phyloP scores from a whole-genome alignment of 2,888 invertebrate genomes.

The Clunio marinus region DNA sequence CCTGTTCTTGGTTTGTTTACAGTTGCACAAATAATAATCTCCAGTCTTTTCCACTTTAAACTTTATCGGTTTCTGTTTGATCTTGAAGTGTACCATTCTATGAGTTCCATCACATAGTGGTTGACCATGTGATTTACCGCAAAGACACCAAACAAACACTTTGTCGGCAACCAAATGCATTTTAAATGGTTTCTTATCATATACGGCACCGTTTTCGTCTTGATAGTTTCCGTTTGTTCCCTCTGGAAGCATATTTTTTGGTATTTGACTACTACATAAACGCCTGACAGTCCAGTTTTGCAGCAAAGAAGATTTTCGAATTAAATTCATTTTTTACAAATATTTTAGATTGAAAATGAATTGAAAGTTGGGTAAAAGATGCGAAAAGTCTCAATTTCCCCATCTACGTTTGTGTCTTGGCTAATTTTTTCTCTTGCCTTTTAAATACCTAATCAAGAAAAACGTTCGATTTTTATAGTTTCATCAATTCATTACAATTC shows the following conservation, averaged over 20 bases:
- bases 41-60: constrained; percentile 83
- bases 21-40: constrained; percentile 96
- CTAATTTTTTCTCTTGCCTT: too few relatives aligned
- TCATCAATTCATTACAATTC: too few relatives aligned
- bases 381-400: too few relatives aligned
- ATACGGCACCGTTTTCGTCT: constrained; percentile 67
- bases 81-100: constrained; percentile 67
- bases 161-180: constrained; percentile 67
- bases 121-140: constrained; percentile 87
- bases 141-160: constrained; percentile 86
- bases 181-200: constrained; percentile 87
- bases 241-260: constrained; percentile 61
- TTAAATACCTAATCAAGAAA: too few relatives aligned
- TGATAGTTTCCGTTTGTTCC: constrained; percentile 62
- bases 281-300: background rate
- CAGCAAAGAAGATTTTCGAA: too few relatives aligned
- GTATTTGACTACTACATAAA: constrained; percentile 52
- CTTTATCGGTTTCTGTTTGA: constrained; percentile 71
- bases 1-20: constrained; percentile 88
- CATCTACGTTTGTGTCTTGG: too few relatives aligned
- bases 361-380: too few relatives aligned
- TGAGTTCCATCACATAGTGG: constrained; percentile 95
- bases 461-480: too few relatives aligned
- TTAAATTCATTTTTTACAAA: too few relatives aligned
- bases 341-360: too few relatives aligned